These are phyloP conservation scores for Podilymbus podiceps DNA, from an alignment of 2,113 vertebrate species.

Conservation along the genomic window DNA sequence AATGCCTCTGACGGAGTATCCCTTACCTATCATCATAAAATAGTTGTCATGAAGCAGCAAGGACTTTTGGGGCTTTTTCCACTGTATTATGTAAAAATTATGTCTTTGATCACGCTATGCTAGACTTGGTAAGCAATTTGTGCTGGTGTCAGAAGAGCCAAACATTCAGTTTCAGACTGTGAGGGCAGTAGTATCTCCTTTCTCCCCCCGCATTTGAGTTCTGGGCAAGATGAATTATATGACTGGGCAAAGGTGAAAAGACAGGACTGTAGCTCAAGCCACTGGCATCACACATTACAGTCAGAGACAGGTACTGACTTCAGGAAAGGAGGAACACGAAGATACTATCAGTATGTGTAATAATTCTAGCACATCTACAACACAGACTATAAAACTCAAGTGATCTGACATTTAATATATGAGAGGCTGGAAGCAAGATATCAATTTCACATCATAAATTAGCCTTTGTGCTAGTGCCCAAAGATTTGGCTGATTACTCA, in stretches of 20 bases:
- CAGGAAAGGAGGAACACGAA: neutral
- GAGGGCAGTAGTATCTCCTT: neutral
- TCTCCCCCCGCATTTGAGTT: neutral
- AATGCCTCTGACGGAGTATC: neutral
- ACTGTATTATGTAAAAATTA: neutral
- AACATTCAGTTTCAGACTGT: neutral
- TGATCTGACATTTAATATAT: conserved; percentile 33
- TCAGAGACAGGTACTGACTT: conserved; percentile 1
- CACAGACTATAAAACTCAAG: conserved; percentile 1
- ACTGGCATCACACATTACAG: neutral
- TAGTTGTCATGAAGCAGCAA: neutral
- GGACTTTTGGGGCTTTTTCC: neutral
- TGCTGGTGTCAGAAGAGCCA: neutral
- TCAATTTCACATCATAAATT: conserved; percentile 36
- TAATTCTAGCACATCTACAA: conserved; percentile 11
- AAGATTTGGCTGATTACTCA: conserved; percentile 78
- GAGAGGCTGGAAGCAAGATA: conserved; percentile 35
- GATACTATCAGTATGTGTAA: neutral
- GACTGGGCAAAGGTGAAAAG: neutral
- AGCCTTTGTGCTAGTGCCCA: conserved; percentile 76
- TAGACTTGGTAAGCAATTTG: neutral
- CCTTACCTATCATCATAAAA: neutral
- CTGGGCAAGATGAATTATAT: neutral
- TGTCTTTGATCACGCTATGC: neutral
- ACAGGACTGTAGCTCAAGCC: neutral